These are phyloP conservation scores for Anolis apletophallus DNA, from an alignment of 2,797 vertebrate species.

Conservation along the genomic window DNA sequence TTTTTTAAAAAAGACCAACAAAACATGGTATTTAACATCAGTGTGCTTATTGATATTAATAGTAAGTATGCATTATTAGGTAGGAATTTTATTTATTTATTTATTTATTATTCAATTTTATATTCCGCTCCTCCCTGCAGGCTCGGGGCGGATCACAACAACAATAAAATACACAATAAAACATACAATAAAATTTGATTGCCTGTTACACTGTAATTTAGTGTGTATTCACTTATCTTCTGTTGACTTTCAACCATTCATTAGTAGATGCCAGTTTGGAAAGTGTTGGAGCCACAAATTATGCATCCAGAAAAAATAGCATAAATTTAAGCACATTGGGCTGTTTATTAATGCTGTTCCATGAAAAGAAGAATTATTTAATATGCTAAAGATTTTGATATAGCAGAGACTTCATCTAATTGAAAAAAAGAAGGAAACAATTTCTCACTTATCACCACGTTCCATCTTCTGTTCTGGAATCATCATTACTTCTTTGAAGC, in stretches of 20 bases:
- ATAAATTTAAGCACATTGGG: not conserved
- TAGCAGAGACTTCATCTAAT: not conserved
- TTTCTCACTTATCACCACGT: not conserved
- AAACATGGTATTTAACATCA: not conserved
- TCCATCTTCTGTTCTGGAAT: not conserved
- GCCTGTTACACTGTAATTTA: not conserved
- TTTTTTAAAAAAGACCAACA: too few species aligned
- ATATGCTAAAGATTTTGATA: not conserved
- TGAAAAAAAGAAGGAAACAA: not conserved
- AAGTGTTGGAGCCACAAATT: not conserved
- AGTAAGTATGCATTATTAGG: not conserved
- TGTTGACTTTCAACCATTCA: not conserved
- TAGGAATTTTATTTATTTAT: not conserved
- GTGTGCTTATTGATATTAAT: too few species aligned
- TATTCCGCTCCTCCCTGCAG: too few species aligned
- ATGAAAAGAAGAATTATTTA: not conserved
- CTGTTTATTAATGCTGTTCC: not conserved
- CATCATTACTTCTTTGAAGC: not conserved
- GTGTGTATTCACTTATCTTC: not conserved
- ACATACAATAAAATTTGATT: too few species aligned
- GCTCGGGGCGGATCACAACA: too few species aligned
- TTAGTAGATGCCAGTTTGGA: not conserved
- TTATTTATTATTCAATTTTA: too few species aligned
- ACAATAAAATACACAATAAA: too few species aligned
- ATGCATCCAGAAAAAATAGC: not conserved